These are phyloP conservation scores for Spialia ferax DNA, from an alignment of 2,888 invertebrate species.

Conservation along the genomic window DNA sequence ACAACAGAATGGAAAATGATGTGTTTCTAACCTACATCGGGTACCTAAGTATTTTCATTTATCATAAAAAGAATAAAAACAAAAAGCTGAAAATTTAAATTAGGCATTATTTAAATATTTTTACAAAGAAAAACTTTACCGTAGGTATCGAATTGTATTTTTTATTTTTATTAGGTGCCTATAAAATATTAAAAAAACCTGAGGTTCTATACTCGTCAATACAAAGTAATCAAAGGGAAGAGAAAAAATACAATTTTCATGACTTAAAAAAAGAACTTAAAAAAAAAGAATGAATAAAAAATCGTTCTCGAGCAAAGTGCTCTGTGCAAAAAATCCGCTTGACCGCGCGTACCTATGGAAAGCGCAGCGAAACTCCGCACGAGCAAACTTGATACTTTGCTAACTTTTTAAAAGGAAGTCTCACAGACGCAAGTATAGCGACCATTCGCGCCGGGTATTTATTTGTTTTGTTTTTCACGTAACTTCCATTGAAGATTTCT, in stretches of 20 bases:
- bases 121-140: too few relatives aligned
- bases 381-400: slow-evolving; percentile 76
- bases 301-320: slow-evolving; percentile 51
- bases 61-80: too few relatives aligned
- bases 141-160: too few relatives aligned
- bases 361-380: slow-evolving; percentile 68
- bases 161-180: too few relatives aligned
- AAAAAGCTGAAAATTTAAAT: too few relatives aligned
- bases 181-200: too few relatives aligned
- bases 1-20: background rate
- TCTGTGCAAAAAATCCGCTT: slow-evolving; percentile 83
- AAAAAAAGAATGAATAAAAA: background rate
- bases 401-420: slow-evolving; percentile 60
- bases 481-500: slow-evolving; percentile 27
- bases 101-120: too few relatives aligned
- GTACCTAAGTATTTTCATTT: too few relatives aligned
- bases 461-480: slow-evolving; percentile 18
- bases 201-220: too few relatives aligned
- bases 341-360: slow-evolving; percentile 85
- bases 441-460: slow-evolving; percentile 40
- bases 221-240: too few relatives aligned
- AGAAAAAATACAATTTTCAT: too few relatives aligned
- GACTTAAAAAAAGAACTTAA: background rate
- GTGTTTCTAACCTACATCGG: background rate
- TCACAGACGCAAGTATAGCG: slow-evolving; percentile 47